Evolutionary conservation across 2,797 vertebrate species (phyloP).

Genomic region (Catharus ustulatus): DNA sequence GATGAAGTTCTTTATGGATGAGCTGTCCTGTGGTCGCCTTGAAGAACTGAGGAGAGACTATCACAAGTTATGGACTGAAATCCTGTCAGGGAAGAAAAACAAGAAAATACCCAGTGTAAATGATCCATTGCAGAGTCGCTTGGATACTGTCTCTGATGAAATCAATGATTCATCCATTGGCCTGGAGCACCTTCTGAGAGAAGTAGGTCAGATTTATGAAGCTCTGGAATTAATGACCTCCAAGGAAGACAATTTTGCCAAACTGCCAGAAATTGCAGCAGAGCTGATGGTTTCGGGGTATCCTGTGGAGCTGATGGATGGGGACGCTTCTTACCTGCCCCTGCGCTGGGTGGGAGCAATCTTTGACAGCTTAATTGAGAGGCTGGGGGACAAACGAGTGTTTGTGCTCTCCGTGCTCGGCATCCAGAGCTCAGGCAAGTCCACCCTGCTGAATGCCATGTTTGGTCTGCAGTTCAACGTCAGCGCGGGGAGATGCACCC

Average conservation of each 20-base stretch:
- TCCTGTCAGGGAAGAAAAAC: slow-evolving; percentile 22
- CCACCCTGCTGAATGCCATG: slow-evolving; percentile 81
- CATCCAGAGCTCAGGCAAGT: slow-evolving; percentile 82
- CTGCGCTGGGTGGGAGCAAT: too few species aligned
- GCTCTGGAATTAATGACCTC: too few species aligned
- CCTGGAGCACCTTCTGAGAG: slow-evolving; percentile 79
- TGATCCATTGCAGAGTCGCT: background rate
- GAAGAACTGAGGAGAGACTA: slow-evolving; percentile 36
- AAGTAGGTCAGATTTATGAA: background rate
- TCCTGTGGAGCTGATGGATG: too few species aligned
- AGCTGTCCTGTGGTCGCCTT: slow-evolving; percentile 23
- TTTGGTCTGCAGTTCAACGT: slow-evolving; percentile 83
- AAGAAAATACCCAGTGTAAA: background rate
- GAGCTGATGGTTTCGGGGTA: too few species aligned
- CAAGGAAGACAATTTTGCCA: too few species aligned
- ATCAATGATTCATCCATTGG: slow-evolving; percentile 69
- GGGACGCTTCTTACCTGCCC: too few species aligned
- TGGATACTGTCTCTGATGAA: slow-evolving; percentile 66
- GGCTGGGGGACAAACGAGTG: too few species aligned
- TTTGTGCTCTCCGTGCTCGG: too few species aligned
- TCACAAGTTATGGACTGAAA: slow-evolving; percentile 55
- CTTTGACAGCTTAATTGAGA: too few species aligned
- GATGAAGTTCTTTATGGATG: slow-evolving; percentile 68
- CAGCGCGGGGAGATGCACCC: slow-evolving; percentile 80
- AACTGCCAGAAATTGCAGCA: too few species aligned